These are phyloP conservation scores for Trissoscelio sp. DNA, from an alignment of 2,888 invertebrate species.

Conservation along the genomic window DNA sequence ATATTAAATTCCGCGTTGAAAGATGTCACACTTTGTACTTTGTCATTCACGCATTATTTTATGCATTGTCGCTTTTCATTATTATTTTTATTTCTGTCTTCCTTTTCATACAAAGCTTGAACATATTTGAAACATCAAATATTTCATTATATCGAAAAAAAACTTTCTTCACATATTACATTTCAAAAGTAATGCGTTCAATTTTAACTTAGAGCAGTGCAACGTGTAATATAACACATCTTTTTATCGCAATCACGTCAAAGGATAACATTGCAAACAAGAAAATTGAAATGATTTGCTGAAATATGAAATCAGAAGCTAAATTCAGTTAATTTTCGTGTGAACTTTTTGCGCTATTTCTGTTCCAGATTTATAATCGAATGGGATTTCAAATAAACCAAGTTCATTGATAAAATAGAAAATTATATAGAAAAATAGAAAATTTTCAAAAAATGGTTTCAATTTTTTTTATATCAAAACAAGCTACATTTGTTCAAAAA, in stretches of 20 bases:
- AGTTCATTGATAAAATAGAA: conserved; percentile 20
- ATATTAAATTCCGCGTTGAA: conserved; percentile 38
- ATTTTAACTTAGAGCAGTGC: neutral
- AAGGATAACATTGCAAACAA: neutral
- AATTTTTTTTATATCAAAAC: neutral
- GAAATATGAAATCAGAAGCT: neutral
- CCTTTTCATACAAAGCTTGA: neutral
- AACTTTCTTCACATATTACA: neutral
- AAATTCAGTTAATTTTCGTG: conserved; percentile 1
- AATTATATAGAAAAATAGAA: neutral
- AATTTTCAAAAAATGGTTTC: neutral
- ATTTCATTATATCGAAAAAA: conserved; percentile 6
- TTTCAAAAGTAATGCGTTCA: neutral
- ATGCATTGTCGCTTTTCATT: conserved; percentile 16
- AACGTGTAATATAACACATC: conserved; percentile 4
- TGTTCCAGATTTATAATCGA: neutral
- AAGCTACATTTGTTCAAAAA: no score
- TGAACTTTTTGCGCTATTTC: conserved; percentile 2
- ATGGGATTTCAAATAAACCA: conserved; percentile 8
- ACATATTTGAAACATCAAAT: conserved; percentile 15
- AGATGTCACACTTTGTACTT: conserved; percentile 33
- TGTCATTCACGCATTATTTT: conserved; percentile 29
- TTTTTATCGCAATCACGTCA: neutral
- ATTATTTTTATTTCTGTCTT: conserved; percentile 11
- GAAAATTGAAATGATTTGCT: conserved; percentile 3